These are phyloP conservation scores for Peromyscus eremicus DNA, from an alignment of 2,797 vertebrate genomes.

Conservation along the genomic window DNA sequence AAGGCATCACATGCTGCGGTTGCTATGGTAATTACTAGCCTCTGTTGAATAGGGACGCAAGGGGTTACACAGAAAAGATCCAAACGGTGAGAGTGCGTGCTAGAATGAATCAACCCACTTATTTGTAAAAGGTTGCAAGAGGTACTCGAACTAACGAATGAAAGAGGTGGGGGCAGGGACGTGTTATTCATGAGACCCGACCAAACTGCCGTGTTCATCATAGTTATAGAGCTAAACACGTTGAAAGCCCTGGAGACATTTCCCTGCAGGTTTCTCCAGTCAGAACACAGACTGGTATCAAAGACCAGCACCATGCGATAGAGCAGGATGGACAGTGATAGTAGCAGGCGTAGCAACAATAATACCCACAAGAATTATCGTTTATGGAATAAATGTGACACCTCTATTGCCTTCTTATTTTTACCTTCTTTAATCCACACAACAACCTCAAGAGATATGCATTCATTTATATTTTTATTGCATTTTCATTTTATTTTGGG, in stretches of 20 bases:
- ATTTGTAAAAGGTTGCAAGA: conserved; percentile 86
- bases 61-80: conserved; percentile 87
- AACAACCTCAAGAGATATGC: neutral
- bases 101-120: conserved; percentile 85
- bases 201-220: conserved; percentile 39
- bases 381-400: neutral
- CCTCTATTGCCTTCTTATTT: neutral
- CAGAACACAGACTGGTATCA: neutral
- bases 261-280: neutral
- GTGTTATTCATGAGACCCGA: conserved; percentile 55
- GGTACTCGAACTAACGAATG: conserved; percentile 83
- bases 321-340: too few species aligned
- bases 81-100: conserved; percentile 83
- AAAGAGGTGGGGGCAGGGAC: neutral
- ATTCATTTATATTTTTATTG: conserved; percentile 20
- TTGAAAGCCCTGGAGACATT: conserved; percentile 57
- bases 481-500: neutral
- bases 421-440: conserved; percentile 8
- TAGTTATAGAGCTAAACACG: conserved; percentile 62
- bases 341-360: accelerated
- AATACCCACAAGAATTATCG: neutral
- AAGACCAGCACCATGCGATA: neutral
- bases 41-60: conserved; percentile 88
- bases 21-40: conserved; percentile 91
- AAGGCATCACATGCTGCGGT: conserved; percentile 87